A percentile compares a stretch with the other conserved stretches of the same genome.
These are phyloP conservation scores for Calliopsis andreniformis DNA, from an alignment of 1,140 invertebrate species.

Conservation along the genomic window DNA sequence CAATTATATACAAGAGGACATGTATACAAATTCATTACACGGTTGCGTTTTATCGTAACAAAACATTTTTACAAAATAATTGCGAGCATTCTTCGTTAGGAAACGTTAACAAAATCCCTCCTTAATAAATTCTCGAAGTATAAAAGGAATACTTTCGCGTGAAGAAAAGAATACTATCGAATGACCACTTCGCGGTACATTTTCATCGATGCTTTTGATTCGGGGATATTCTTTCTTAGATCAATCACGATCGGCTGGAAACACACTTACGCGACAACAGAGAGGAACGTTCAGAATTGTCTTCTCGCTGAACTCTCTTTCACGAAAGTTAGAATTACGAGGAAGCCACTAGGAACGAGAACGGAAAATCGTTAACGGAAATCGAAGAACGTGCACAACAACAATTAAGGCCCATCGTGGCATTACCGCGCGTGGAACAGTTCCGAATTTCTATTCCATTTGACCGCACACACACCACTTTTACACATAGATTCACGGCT, in stretches of 20 bases:
- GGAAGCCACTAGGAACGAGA: not conserved
- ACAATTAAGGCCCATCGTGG: slow-evolving; percentile 59
- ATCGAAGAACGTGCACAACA: slow-evolving; percentile 49
- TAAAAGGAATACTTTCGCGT: slow-evolving; percentile 4
- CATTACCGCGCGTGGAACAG: slow-evolving; percentile 40
- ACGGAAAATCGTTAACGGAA: slow-evolving; percentile 34
- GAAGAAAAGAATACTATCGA: not conserved
- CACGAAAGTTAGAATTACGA: not conserved
- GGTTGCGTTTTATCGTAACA: slow-evolving; percentile 13
- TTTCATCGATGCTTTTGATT: not conserved
- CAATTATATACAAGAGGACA: slow-evolving; percentile 28
- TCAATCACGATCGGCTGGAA: not conserved
- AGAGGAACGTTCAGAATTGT: no score
- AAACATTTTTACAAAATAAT: slow-evolving; percentile 22
- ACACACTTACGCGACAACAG: not conserved
- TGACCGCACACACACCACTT: slow-evolving; percentile 12
- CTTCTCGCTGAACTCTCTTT: no score
- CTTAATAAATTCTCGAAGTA: not conserved
- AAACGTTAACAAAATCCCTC: slow-evolving; percentile 1
- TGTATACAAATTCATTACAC: slow-evolving; percentile 35
- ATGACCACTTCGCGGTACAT: not conserved
- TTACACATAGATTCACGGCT: slow-evolving; percentile 30
- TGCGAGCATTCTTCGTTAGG: not conserved
- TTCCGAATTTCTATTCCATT: slow-evolving; percentile 31
- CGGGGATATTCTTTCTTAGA: not conserved